These are phyloP conservation scores for Marmota monax DNA, from an alignment of 2,113 vertebrate genomes.

Conservation along the genomic window DNA sequence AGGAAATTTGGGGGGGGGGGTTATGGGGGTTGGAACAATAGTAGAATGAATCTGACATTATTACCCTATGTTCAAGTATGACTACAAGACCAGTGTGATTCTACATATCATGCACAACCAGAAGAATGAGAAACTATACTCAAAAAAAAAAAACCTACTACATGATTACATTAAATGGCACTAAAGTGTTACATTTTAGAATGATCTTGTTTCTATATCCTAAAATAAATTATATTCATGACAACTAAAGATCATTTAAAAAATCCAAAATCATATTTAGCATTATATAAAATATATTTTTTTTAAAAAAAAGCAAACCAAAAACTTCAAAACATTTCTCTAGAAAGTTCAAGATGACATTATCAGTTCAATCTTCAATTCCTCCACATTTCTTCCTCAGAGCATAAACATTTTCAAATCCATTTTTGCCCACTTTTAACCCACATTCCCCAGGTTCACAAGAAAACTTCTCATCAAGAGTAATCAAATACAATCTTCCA, in stretches of 20 bases:
- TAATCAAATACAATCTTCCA: background rate
- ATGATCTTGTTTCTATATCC: background rate
- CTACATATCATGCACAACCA: too few relatives aligned
- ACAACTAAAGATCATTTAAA: constrained; percentile 28
- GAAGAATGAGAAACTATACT: too few relatives aligned
- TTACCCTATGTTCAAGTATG: too few relatives aligned
- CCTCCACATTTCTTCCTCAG: background rate
- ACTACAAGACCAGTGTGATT: too few relatives aligned
- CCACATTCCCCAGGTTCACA: background rate
- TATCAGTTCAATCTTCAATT: constrained; percentile 16
- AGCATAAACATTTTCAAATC: constrained; percentile 28
- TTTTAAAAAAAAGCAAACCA: background rate
- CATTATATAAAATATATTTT: constrained; percentile 25
- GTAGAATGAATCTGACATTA: too few relatives aligned
- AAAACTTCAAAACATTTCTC: background rate
- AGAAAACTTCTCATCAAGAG: background rate
- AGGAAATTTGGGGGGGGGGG: too few relatives aligned
- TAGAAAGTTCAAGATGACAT: background rate
- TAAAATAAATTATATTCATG: constrained; percentile 18
- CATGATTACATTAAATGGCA: constrained; percentile 13
- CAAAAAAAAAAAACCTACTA: background rate
- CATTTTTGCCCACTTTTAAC: constrained; percentile 30
- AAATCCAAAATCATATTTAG: constrained; percentile 43
- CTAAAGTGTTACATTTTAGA: constrained; percentile 14
- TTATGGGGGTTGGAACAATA: too few relatives aligned